Evolutionary conservation across 2,888 invertebrate species (phyloP).

Genomic region (Drosophila setosimentum): DNA sequence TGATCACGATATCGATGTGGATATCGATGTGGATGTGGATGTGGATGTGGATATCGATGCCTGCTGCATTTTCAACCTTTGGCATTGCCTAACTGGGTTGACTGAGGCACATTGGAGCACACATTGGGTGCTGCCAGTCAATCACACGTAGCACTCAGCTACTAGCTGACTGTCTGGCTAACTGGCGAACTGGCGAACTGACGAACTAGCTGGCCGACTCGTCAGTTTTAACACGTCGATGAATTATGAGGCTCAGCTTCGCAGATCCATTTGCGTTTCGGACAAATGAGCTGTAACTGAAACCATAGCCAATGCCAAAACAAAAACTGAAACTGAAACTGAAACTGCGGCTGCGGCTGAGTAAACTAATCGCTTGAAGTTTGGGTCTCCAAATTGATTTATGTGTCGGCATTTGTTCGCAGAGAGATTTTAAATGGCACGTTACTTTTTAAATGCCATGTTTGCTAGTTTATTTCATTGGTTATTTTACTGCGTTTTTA

Average conservation of each 20-base stretch:
- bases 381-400: constrained; percentile 55
- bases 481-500: not conserved
- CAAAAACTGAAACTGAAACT: not conserved
- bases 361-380: constrained; percentile 7
- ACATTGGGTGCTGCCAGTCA: constrained; percentile 55
- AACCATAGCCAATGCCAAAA: constrained; percentile 15
- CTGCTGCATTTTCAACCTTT: constrained; percentile 50
- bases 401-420: constrained; percentile 50
- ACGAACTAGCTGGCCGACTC: not conserved
- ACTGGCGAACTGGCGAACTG: not conserved
- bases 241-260: constrained; percentile 56
- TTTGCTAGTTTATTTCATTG: constrained; percentile 27
- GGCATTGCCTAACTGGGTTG: constrained; percentile 35
- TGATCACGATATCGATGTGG: not conserved
- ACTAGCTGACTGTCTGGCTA: constrained; percentile 8
- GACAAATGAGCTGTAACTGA: constrained; percentile 54
- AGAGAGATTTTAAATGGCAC: constrained; percentile 55
- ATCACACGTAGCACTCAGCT: constrained; percentile 71
- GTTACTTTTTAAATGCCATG: constrained; percentile 50
- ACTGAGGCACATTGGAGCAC: constrained; percentile 8
- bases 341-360: no score
- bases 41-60: constrained; percentile 5
- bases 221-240: constrained; percentile 32
- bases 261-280: constrained; percentile 15
- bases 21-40: not conserved